Percentiles rank a stretch among this genome's conserved stretches.
phyloP scores from a whole-genome alignment of 2,888 invertebrate species.

The Cryptophagus acutangulus region DNA sequence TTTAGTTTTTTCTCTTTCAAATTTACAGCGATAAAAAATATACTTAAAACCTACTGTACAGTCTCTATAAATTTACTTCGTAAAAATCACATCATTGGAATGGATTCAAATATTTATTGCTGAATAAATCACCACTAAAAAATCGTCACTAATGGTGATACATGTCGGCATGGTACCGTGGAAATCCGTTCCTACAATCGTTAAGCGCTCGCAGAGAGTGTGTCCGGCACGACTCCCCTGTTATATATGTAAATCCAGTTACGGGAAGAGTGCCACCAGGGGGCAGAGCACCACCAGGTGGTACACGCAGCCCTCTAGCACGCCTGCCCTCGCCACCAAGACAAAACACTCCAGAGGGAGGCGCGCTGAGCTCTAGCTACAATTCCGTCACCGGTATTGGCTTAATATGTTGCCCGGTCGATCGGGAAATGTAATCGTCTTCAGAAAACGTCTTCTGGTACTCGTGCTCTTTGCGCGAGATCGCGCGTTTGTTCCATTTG shows the following conservation, averaged over 20 bases:
- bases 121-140: constrained; percentile 13
- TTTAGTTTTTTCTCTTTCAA: neutral
- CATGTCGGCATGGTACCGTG: constrained; percentile 39
- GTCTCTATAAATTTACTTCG: constrained; percentile 42
- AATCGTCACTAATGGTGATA: constrained; percentile 38
- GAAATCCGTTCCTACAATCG: constrained; percentile 43
- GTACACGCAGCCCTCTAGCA: constrained; percentile 44
- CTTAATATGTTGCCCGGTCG: constrained; percentile 51
- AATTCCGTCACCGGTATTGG: constrained; percentile 88
- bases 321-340: constrained; percentile 53
- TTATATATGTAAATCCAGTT: constrained; percentile 72
- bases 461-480: constrained; percentile 76
- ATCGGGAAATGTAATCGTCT: constrained; percentile 75
- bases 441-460: constrained; percentile 87
- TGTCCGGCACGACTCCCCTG: constrained; percentile 59
- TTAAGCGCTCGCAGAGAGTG: constrained; percentile 47
- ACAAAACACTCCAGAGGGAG: constrained; percentile 71
- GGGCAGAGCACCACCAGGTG: constrained; percentile 47
- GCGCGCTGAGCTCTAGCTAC: constrained; percentile 95
- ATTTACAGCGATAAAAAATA: constrained; percentile 29
- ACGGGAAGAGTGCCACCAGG: constrained; percentile 63
- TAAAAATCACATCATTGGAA: constrained; percentile 48
- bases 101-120: constrained; percentile 46
- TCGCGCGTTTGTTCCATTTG: constrained; percentile 71
- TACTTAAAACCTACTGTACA: constrained; percentile 43